Percentiles rank a stretch among this genome's conserved stretches.
These are phyloP conservation scores for Parauchenoglanis ngamensis DNA, from an alignment of 2,797 vertebrate species.

Conservation along the genomic window DNA sequence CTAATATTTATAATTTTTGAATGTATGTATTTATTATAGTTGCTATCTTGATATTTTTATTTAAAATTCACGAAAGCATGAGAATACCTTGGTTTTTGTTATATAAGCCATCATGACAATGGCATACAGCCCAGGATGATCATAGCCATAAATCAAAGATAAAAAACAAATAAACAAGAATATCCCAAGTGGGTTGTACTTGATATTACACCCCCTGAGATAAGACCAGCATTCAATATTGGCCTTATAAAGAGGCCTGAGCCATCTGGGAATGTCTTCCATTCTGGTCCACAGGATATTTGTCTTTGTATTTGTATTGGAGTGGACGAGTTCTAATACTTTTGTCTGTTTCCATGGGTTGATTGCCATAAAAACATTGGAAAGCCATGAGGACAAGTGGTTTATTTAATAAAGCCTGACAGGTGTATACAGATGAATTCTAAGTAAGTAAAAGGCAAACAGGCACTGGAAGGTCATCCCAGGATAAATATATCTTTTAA, in stretches of 20 bases:
- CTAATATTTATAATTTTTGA: not conserved
- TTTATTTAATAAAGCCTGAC: slow-evolving; percentile 19
- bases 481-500: not conserved
- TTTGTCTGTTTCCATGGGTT: slow-evolving; percentile 22
- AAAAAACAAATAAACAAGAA: not conserved
- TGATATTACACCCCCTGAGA: not conserved
- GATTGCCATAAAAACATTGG: slow-evolving; percentile 15
- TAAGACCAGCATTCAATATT: slow-evolving; percentile 16
- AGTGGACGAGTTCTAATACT: not conserved
- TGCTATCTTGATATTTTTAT: no score
- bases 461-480: not conserved
- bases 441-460: not conserved
- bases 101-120: not conserved
- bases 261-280: not conserved
- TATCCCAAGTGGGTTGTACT: not conserved
- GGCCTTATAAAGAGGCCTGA: slow-evolving; percentile 7
- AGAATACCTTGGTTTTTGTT: not conserved
- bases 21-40: not conserved
- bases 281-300: not conserved
- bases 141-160: not conserved
- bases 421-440: slow-evolving; percentile 1
- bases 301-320: slow-evolving; percentile 20
- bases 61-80: not conserved
- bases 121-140: not conserved
- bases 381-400: not conserved